Percentiles rank a stretch among this genome's conserved stretches.
Evolutionary conservation across 2,888 invertebrate genomes (phyloP).

Genomic region (Himalopsyche kuldschensis): DNA sequence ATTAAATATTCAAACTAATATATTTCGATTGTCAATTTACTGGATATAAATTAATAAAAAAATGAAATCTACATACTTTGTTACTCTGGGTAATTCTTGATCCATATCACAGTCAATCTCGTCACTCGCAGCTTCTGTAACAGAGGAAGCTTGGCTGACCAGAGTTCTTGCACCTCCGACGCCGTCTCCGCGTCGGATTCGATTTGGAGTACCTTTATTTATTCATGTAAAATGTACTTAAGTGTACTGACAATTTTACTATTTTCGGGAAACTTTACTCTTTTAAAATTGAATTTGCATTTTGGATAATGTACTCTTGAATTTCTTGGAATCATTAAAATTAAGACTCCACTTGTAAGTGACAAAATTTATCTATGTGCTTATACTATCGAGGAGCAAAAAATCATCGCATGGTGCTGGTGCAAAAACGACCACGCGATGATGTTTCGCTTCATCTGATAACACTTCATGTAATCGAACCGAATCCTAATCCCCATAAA

Average conservation of each 20-base stretch:
- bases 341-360: too few relatives aligned
- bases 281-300: background rate
- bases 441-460: too few relatives aligned
- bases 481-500: too few relatives aligned
- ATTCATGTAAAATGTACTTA: conserved; percentile 12
- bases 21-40: too few relatives aligned
- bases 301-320: background rate
- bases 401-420: too few relatives aligned
- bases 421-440: too few relatives aligned
- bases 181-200: conserved; percentile 52
- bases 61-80: conserved; percentile 56
- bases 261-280: background rate
- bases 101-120: conserved; percentile 61
- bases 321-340: background rate
- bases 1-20: too few relatives aligned
- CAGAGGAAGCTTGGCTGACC: conserved; percentile 67
- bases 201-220: conserved; percentile 49
- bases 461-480: too few relatives aligned
- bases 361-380: too few relatives aligned
- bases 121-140: conserved; percentile 70
- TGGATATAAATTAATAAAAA: too few relatives aligned
- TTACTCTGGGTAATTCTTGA: conserved; percentile 66
- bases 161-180: conserved; percentile 44
- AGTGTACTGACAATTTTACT: background rate
- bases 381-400: too few relatives aligned